Percentiles rank a stretch among this genome's conserved stretches.
These are phyloP conservation scores for Maniola jurtina DNA, from an alignment of 1,140 invertebrate species.

Conservation along the genomic window DNA sequence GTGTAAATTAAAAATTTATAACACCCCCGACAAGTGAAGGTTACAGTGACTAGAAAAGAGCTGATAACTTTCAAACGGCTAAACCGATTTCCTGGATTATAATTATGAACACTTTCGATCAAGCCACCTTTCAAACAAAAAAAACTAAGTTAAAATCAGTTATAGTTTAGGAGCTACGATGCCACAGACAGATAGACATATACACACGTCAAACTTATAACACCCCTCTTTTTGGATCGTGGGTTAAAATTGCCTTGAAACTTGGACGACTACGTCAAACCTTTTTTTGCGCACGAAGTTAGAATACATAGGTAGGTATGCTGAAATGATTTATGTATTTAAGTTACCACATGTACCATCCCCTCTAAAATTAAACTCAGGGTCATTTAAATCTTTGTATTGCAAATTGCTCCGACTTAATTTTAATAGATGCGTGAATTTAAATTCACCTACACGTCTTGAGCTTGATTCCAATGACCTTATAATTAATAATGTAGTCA, in stretches of 20 bases:
- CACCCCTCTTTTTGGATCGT: background rate
- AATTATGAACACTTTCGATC: no score
- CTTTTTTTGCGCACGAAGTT: background rate
- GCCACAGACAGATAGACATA: no score
- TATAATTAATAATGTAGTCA: background rate
- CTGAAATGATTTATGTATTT: slow-evolving; percentile 27
- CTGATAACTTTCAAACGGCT: no score
- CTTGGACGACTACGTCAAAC: background rate
- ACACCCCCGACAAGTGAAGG: no score
- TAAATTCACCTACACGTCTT: slow-evolving; percentile 11
- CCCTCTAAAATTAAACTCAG: slow-evolving; percentile 33
- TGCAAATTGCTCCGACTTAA: slow-evolving; percentile 18
- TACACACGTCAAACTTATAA: no score
- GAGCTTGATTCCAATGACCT: slow-evolving; percentile 7
- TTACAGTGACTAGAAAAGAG: no score
- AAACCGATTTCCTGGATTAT: no score
- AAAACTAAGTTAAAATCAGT: no score
- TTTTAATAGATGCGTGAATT: slow-evolving; percentile 19
- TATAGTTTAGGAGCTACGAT: no score
- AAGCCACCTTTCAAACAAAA: no score
- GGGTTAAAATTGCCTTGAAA: background rate
- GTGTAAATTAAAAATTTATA: no score
- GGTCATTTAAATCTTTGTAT: slow-evolving; percentile 28
- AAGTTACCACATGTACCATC: slow-evolving; percentile 31
- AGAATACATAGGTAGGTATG: background rate